Evolutionary conservation across 1,140 invertebrate species (phyloP), one percentile per base, ranked within the genome.

Genomic region (Chelonus insularis): DNA sequence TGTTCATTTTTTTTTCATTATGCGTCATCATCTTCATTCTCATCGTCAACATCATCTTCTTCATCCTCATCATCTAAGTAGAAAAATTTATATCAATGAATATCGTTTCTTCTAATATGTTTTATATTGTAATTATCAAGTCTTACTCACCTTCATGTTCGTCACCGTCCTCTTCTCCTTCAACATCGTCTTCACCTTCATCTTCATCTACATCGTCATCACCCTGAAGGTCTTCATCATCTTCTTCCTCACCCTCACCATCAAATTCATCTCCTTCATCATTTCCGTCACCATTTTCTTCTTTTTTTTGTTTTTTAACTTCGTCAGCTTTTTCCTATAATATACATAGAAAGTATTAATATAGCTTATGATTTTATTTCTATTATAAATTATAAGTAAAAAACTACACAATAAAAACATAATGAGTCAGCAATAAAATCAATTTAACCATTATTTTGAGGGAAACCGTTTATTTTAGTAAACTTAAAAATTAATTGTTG

Each of bases 241-340:
- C 77, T 1, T 75, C 70, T 2, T 70, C 72, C 21, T 74, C 83
- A 39, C 78, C 76, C 54, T 84, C 82, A 14, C 85, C 83, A 9
- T 86, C 82, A 12, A 71, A 68, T 21, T 74, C 77, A 0, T 76
- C 77, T 16, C 77, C 78, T 29, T 84, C 82, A 59, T 77, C 76
- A 8, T 85, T 85, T 2, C 84, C 84, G 21, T 84, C 86, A 14
- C 88, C 88, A 70, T 90, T 89, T 69, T 90, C 88, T 71, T 90
- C 88, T 75, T 90, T 91, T 81, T 88, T 89, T 72, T 86, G 85
- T 83, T 90, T 91, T 82, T 91, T 91, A 43, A 86, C 85, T 41
- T 90, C 88, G 16, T 89, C 87, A 56, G 80, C 83, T 81, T 90
- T 90, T 55, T 90, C 89, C 89, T 89, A 69, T 16, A 83, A 69